Base-by-base conservation (phyloP, 2,797 vertebrate species). In the Dryobates pubescens region DNA sequence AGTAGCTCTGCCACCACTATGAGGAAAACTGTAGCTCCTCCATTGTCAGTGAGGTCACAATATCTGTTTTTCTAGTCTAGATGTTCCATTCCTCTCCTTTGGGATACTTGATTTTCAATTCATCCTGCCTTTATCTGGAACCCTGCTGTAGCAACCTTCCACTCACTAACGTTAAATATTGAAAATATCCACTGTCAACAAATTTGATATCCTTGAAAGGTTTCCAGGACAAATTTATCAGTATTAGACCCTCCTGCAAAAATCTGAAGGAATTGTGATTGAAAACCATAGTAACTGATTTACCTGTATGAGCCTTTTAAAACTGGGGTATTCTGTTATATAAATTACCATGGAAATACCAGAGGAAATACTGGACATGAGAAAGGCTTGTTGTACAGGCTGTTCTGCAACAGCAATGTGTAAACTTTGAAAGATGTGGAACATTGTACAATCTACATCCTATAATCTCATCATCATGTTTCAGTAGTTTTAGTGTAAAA, bases 171-270 rank as follows among this genome's bases (percentile, higher is more conserved):
- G 61, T 92, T 59, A 91, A 84, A 90, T 90, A 85, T 41, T 80
- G 58, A 93, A 88, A 92, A 81, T 63, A 70, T 23, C 78, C 57
- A 47, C n/a, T 78, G 92, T 76, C 88, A 94, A 91, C 17, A 5
- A 72, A 71, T 62, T 92, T 91, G 49, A 34, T 88, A 69, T 61
- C 86, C 80, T 88, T 94, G 91, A 89, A 79, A 95, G 18, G 63
- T 72, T 92, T 91, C 69, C 63, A 89, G 53, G 53, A 74, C 43
- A 73, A 57, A 89, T 92, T 64, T 87, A 57, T 74, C 80, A 65
- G 43, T 88, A 41, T 30, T 86, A 89, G 43, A 72, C 6, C 30
- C 51, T 78, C 12, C 34, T 57, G 12, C 45, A 85, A 90, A 90
- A 94, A 77, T n/a, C 56, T 79, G 51, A 86, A 86, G 51, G 82